Evolutionary conservation across 1,140 invertebrate species (phyloP), one percentile per base, ranked within the genome.

Genomic region (Tetramorium parvispinum): DNA sequence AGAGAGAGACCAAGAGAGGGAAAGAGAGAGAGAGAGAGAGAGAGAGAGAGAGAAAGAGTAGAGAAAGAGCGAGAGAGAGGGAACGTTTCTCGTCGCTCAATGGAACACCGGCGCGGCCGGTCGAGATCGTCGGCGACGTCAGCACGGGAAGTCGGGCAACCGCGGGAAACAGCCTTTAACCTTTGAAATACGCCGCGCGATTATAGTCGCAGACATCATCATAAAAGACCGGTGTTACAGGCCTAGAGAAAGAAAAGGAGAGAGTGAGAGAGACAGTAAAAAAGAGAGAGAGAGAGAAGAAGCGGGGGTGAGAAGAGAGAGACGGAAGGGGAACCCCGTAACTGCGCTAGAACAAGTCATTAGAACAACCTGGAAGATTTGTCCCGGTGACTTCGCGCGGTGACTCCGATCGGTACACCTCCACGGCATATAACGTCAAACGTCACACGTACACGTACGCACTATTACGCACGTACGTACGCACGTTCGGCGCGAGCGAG

Each of bases 121-220:
- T 85, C 66, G 68, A 66, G 83, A 85, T 68, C 71, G 81, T 82
- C 63, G 65, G 73, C 85, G 73, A 78, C 73, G 63, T 75, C 61
- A 85, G 83, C 57, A 85, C 51, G 53, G 49, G 40, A 85, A 71
- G 76, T 51, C 83, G 66, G 55, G 46, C 53, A 79, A 63, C 11
- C 37, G 83, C 73, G 71, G 75, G 63, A 78, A 87, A 85, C 75
- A 87, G 63, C 82, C 51, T 59, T 85, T 87, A 66, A 53, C 77
- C 86, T 78, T 65, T 85, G 68, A 87, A 87, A 59, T 65, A 27
- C 79, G 24, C 65, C 18, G 53, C 40, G 79, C 79, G 68, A 83
- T 83, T 83, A 83, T 75, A 83, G 68, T 61, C 53, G 51, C 18
- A 70, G 53, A 82, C 79, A 73, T 82, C 65, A 75, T 83, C 53